Conservation (phyloP, 2,797 vertebrate species). For the Streptopelia turtur region DNA sequence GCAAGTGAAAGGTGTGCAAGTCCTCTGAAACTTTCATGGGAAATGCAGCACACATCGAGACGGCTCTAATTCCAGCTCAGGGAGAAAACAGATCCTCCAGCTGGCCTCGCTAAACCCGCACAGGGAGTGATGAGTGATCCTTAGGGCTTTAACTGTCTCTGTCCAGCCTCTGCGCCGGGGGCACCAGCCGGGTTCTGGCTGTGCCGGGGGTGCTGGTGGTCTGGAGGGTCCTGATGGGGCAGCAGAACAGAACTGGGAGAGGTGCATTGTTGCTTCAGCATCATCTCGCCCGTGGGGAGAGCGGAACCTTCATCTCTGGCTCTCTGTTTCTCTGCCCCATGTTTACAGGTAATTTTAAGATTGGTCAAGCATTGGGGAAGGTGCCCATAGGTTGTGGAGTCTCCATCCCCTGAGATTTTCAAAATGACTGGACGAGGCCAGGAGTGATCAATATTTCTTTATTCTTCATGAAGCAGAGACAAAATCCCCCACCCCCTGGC, state of each 20-base stretch:
- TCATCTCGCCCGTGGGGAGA: background rate
- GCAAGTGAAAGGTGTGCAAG: background rate
- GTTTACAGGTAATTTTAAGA: background rate
- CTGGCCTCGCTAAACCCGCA: background rate
- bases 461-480: background rate
- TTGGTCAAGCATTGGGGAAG: background rate
- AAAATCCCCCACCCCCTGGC: background rate
- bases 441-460: background rate
- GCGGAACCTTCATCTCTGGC: background rate
- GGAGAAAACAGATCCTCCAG: background rate
- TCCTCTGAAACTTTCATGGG: background rate
- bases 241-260: background rate
- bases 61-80: background rate
- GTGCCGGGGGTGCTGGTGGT: background rate
- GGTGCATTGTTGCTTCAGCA: background rate
- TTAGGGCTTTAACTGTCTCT: background rate
- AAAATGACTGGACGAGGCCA: background rate
- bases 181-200: background rate
- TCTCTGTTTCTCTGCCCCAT: background rate
- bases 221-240: background rate
- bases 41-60: background rate
- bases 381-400: background rate
- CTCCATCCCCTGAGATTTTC: background rate
- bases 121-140: background rate
- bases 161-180: accelerated